phyloP scores from a whole-genome alignment of 2,797 vertebrate genomes.

The Clarias laeviceps region DNA sequence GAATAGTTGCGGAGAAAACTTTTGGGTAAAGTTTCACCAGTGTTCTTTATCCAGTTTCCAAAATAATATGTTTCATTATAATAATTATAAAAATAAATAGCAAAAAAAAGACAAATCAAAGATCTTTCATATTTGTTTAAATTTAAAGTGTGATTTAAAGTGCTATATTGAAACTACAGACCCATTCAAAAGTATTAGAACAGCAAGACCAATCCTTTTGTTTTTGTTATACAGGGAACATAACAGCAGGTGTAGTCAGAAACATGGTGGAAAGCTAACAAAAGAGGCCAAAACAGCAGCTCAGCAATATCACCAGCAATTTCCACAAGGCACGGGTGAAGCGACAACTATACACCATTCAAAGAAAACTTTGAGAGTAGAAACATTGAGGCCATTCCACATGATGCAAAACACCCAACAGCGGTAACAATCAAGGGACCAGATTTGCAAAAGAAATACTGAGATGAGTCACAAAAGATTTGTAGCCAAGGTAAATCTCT shows the following conservation, averaged over 20 bases:
- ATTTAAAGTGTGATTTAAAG: not conserved
- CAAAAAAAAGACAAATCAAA: too few species aligned
- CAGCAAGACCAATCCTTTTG: not conserved
- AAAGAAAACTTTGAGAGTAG: not conserved
- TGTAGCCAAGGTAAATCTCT: not conserved
- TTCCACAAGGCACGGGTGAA: not conserved
- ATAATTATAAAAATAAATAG: not conserved
- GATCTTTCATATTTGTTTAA: not conserved
- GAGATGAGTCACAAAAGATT: not conserved
- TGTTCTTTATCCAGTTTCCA: not conserved
- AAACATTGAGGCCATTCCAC: not conserved
- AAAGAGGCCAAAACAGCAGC: not conserved
- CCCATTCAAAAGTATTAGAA: not conserved
- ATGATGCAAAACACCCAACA: not conserved
- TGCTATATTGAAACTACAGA: not conserved
- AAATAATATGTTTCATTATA: not conserved
- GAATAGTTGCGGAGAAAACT: conserved; percentile 40
- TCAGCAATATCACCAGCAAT: not conserved
- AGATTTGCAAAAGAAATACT: not conserved
- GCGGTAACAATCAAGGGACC: not conserved
- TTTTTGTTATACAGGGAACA: not conserved
- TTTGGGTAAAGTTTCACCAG: conserved; percentile 21
- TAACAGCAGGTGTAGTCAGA: not conserved
- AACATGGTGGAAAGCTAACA: not conserved
- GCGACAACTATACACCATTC: not conserved